Evolutionary conservation across 2,888 invertebrate genomes (phyloP).

Genomic region (Lasius fuliginosus): DNA sequence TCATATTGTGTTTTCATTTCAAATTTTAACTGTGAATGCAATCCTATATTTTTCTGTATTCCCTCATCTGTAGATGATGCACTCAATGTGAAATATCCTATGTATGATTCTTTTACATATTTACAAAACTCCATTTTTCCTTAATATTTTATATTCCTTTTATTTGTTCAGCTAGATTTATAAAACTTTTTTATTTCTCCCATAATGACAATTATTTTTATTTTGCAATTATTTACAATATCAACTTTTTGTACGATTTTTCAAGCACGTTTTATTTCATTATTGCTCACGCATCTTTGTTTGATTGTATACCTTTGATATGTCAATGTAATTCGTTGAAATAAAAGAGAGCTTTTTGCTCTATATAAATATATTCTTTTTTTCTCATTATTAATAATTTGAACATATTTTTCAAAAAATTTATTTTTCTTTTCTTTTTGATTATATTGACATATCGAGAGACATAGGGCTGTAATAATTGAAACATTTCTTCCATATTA

Average conservation of each 20-base stretch:
- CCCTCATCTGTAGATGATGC: background rate
- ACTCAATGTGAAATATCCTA: background rate
- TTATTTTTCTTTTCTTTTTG: constrained; percentile 16
- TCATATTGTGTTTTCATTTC: background rate
- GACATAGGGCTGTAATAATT: constrained; percentile 22
- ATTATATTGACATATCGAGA: constrained; percentile 61
- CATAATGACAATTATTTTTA: background rate
- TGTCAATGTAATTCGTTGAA: constrained; percentile 50
- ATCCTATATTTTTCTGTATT: constrained; percentile 9
- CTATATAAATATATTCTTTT: background rate
- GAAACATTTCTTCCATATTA: constrained; percentile 59
- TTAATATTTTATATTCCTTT: background rate
- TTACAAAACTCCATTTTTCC: background rate
- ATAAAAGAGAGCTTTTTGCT: background rate
- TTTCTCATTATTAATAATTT: background rate
- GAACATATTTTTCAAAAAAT: background rate
- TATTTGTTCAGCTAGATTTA: background rate
- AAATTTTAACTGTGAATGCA: background rate
- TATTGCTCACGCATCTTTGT: constrained; percentile 72
- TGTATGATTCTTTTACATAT: background rate
- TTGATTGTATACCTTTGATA: constrained; percentile 47
- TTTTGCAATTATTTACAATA: background rate
- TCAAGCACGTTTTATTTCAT: constrained; percentile 67
- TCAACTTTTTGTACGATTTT: constrained; percentile 49
- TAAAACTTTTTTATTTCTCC: background rate